Evolutionary conservation across 1,140 invertebrate genomes (phyloP).

Genomic region (Camponotus vicinus): DNA sequence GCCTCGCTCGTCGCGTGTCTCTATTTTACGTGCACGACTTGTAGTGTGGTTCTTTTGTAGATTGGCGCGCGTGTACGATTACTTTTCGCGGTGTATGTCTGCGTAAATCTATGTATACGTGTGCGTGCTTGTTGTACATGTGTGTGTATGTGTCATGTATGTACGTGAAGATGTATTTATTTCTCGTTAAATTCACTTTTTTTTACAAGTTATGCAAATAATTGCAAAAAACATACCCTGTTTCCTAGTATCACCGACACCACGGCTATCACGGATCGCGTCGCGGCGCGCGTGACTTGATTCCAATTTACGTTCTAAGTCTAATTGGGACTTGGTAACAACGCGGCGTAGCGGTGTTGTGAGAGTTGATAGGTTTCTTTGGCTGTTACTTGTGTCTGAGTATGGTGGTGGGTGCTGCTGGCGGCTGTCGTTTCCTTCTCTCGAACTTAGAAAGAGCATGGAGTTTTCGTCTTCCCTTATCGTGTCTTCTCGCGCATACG

Average conservation of each 20-base stretch:
- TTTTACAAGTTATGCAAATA: slow-evolving; percentile 84
- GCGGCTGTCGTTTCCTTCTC: slow-evolving; percentile 63
- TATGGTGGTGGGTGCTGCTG: slow-evolving; percentile 66
- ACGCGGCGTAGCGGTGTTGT: slow-evolving; percentile 74
- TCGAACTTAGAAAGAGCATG: slow-evolving; percentile 21
- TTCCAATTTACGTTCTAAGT: slow-evolving; percentile 76
- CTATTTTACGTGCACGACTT: slow-evolving; percentile 15
- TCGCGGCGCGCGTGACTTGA: slow-evolving; percentile 77
- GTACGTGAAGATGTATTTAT: slow-evolving; percentile 61
- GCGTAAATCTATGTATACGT: background rate
- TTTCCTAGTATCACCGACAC: slow-evolving; percentile 84
- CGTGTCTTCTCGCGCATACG: slow-evolving; percentile 26
- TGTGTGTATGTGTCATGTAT: slow-evolving; percentile 14
- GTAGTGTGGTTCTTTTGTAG: slow-evolving; percentile 31
- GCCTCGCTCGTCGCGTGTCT: slow-evolving; percentile 45
- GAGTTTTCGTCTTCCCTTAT: slow-evolving; percentile 23
- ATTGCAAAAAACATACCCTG: slow-evolving; percentile 86
- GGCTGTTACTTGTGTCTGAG: slow-evolving; percentile 66
- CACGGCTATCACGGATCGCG: slow-evolving; percentile 72
- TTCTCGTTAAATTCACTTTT: slow-evolving; percentile 70
- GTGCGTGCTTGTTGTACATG: slow-evolving; percentile 3
- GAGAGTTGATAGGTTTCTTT: slow-evolving; percentile 71
- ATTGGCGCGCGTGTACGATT: slow-evolving; percentile 51
- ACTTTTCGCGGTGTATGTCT: background rate
- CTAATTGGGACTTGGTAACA: slow-evolving; percentile 73